A percentile compares a stretch with the other conserved stretches of the same genome.
Evolutionary conservation across 2,797 vertebrate species (phyloP).

Genomic region (Parambassis ranga): DNA sequence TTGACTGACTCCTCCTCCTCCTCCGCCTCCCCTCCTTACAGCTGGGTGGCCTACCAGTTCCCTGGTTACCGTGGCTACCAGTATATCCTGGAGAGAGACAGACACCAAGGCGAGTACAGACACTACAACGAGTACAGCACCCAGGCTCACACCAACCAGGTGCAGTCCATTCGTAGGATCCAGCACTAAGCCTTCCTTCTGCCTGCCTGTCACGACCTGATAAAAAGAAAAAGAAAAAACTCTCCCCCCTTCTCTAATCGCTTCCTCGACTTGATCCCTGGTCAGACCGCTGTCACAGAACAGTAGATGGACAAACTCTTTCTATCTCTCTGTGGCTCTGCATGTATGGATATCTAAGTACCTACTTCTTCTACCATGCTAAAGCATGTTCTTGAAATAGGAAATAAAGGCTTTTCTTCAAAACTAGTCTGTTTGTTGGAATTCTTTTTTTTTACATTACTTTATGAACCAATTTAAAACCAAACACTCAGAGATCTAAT

Average conservation of each 20-base stretch:
- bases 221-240: constrained; percentile 13
- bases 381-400: constrained; percentile 75
- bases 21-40: constrained; percentile 53
- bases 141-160: constrained; percentile 95
- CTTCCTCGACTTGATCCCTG: constrained; percentile 37
- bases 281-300: constrained; percentile 61
- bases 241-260: constrained; percentile 15
- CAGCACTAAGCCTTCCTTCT: constrained; percentile 85
- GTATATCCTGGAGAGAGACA: constrained; percentile 95
- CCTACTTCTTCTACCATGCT: constrained; percentile 66
- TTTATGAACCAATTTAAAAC: background rate
- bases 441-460: constrained; percentile 51
- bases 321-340: constrained; percentile 70
- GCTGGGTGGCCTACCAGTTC: constrained; percentile 98
- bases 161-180: constrained; percentile 96
- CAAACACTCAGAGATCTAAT: background rate
- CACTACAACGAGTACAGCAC: constrained; percentile 94
- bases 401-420: constrained; percentile 83
- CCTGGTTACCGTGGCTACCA: constrained; percentile 98
- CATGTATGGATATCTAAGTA: constrained; percentile 65
- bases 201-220: constrained; percentile 35
- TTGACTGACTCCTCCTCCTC: background rate
- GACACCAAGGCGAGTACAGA: constrained; percentile 92
- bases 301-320: constrained; percentile 62
- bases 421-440: constrained; percentile 70